phyloP scores from a whole-genome alignment of 2,797 vertebrate genomes.

The Catharus ustulatus region DNA sequence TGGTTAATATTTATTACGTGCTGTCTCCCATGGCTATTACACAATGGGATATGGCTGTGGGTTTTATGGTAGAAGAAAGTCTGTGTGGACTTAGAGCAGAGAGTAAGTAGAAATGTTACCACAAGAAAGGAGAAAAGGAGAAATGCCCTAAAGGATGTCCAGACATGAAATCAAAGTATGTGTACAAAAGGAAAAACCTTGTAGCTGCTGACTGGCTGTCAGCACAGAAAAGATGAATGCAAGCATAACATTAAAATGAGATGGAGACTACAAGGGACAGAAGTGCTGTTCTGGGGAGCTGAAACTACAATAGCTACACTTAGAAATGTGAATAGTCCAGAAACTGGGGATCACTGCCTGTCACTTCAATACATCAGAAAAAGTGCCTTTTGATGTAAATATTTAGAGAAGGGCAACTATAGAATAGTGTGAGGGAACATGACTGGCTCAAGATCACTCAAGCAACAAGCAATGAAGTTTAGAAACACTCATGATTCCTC shows the following conservation, averaged over 20 bases:
- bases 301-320: not conserved
- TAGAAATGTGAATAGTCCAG: not conserved
- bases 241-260: not conserved
- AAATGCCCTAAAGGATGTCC: not conserved
- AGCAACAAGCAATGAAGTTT: not conserved
- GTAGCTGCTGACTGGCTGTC: not conserved
- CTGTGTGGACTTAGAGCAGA: not conserved
- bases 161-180: not conserved
- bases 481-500: not conserved
- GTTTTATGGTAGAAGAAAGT: not conserved
- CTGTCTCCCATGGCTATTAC: not conserved
- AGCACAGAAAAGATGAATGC: not conserved
- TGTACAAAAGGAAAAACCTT: not conserved
- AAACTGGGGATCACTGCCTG: not conserved
- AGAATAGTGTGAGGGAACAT: not conserved
- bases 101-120: not conserved
- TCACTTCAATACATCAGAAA: not conserved
- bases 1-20: not conserved
- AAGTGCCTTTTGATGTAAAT: not conserved
- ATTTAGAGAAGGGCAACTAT: not conserved
- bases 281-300: not conserved
- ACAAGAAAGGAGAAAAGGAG: not conserved
- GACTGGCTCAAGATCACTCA: not conserved
- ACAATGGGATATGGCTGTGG: not conserved
- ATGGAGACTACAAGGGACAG: not conserved